Percentiles rank a stretch among this genome's conserved stretches.
phyloP scores from a whole-genome alignment of 2,113 vertebrate species.

The Coturnix japonica region DNA sequence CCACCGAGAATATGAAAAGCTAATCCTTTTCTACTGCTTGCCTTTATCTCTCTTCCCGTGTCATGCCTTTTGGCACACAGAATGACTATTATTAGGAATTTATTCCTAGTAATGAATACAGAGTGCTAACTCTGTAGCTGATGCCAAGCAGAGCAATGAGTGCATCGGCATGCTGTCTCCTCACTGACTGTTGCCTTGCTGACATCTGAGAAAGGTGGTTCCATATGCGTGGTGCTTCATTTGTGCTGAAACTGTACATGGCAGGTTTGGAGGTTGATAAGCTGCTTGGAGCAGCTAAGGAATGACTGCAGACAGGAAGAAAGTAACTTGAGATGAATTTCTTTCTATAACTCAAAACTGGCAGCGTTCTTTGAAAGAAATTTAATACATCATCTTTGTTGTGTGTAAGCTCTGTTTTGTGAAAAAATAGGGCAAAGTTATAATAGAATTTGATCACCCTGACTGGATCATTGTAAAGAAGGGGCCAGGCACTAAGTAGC shows the following conservation, averaged over 20 bases:
- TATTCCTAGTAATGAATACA: neutral
- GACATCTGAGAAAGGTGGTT: neutral
- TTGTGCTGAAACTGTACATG: neutral
- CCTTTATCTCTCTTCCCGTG: neutral
- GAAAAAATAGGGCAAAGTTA: conserved; percentile 36
- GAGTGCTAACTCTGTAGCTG: neutral
- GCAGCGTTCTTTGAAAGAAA: conserved; percentile 7
- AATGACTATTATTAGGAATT: neutral
- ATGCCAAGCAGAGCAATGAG: neutral
- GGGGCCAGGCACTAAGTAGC: conserved; percentile 26
- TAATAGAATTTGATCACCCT: conserved; percentile 59
- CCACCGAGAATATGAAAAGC: neutral
- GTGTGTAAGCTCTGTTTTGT: conserved; percentile 37
- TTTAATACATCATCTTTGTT: conserved; percentile 32
- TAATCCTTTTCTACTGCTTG: neutral
- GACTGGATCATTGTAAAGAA: conserved; percentile 42
- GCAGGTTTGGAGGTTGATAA: neutral
- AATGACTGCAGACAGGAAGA: neutral
- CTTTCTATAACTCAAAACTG: neutral
- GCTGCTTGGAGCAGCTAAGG: neutral
- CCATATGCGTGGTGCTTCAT: neutral
- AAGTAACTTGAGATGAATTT: neutral
- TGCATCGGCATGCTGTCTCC: neutral
- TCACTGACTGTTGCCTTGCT: neutral
- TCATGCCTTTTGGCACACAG: neutral